Base-by-base conservation (phyloP, 2,113 vertebrate species). In the Atherinomorus stipes region DNA sequence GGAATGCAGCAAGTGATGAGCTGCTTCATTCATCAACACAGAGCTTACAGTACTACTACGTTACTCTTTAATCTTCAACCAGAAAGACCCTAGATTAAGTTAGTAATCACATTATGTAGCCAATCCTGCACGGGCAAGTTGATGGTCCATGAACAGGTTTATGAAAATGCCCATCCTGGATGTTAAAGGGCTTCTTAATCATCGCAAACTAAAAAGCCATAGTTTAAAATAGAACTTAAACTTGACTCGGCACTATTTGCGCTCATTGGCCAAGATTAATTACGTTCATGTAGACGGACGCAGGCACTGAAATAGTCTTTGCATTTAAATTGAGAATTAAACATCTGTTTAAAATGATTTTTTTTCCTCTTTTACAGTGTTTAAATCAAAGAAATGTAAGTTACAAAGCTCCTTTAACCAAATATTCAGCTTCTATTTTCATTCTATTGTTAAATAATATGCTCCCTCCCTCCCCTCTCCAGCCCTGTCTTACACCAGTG, bases 151-250 rank as follows among this genome's bases (percentile, higher is more conserved):
- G n/a, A 75, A 34, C 25, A 61, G n/a, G 8, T 52, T 80, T 31
- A 31, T 15, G 53, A 74, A 70, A 72, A 58, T 1, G 4, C 71
- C 67, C 70, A 3, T 56, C 44, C 65, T 37, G 21, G 12, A 56
- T 50, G 34, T 71, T 61, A 8, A 75, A 86, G 85, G 81, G 83
- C 83, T 84, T 72, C 26, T 76, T 70, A 28, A 22, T 64, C 53
- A 69, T 37, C 21, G 34, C 15, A 75, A 71, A 85, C 28, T 73
- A 28, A 80, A 81, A 87, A 91, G 84, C 86, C 86, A 92, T 86
- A 79, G 5, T 62, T 65, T 58, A n/a, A 45, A 77, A 72, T 4
- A 59, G 1, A 52, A 70, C 45, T 63, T 10, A 22, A 76, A 72
- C 16, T 44, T 67, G 26, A 62, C 62, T 23, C 50, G 8, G 28